These are phyloP conservation scores for Unio delphinus DNA, from an alignment of 2,888 invertebrate species.

Conservation along the genomic window DNA sequence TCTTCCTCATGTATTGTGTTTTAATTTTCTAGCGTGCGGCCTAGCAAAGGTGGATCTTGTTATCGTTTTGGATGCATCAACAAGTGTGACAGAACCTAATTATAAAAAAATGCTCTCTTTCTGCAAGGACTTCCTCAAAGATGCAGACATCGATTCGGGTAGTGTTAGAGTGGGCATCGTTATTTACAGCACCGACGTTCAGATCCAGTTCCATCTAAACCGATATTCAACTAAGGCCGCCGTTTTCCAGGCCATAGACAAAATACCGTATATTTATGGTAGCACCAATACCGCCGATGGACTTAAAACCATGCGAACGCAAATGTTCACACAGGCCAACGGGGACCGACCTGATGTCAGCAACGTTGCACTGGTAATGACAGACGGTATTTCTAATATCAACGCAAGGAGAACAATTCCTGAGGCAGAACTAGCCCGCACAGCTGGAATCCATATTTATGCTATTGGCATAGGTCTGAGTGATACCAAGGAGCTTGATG, in stretches of 20 bases:
- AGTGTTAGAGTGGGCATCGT: slow-evolving; percentile 44
- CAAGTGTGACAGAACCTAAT: slow-evolving; percentile 52
- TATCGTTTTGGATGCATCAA: slow-evolving; percentile 55
- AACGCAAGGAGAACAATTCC: slow-evolving; percentile 56
- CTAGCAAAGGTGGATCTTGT: slow-evolving; percentile 40
- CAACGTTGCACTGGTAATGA: slow-evolving; percentile 59
- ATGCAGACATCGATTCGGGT: slow-evolving; percentile 41
- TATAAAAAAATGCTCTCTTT: slow-evolving; percentile 44
- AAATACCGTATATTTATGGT: slow-evolving; percentile 53
- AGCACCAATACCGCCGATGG: slow-evolving; percentile 65
- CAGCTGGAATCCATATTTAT: slow-evolving; percentile 27
- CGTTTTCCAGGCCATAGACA: slow-evolving; percentile 45
- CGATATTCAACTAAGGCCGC: slow-evolving; percentile 37
- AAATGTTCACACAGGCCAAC: slow-evolving; percentile 47
- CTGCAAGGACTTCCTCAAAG: slow-evolving; percentile 25
- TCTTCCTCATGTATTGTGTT: neutral
- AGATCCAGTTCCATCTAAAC: slow-evolving; percentile 40
- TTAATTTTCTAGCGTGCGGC: slow-evolving; percentile 31
- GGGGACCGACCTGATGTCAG: slow-evolving; percentile 58
- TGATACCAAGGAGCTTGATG: slow-evolving; percentile 52
- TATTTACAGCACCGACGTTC: slow-evolving; percentile 40
- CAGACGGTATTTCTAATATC: slow-evolving; percentile 64
- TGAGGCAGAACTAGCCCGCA: slow-evolving; percentile 41
- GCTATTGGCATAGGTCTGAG: slow-evolving; percentile 44
- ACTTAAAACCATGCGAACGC: slow-evolving; percentile 49